phyloP scores from a whole-genome alignment of 2,797 vertebrate genomes.

The Iguana delicatissima region DNA sequence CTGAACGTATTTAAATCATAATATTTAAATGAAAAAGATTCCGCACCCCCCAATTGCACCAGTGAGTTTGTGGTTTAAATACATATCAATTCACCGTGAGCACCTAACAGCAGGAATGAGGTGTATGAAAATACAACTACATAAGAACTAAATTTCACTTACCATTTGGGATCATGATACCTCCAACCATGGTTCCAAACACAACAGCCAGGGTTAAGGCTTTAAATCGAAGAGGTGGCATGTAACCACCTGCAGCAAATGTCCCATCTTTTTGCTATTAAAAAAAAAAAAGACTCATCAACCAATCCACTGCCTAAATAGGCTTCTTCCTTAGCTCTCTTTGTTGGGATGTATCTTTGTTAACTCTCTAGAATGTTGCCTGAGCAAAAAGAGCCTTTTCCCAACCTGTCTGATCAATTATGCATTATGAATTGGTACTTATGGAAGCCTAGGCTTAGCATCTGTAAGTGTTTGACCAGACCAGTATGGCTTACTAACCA shows the following conservation, averaged over 20 bases:
- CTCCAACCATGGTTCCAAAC: slow-evolving; percentile 97
- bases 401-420: not conserved
- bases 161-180: slow-evolving; percentile 98
- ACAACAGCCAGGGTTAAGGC: slow-evolving; percentile 93
- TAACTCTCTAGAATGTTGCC: not conserved
- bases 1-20: not conserved
- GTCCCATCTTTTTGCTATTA: slow-evolving; percentile 96
- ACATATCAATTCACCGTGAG: not conserved
- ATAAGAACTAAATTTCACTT: slow-evolving; percentile 57
- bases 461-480: not conserved
- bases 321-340: not conserved
- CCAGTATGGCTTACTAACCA: not conserved
- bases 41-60: too few species aligned
- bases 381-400: not conserved
- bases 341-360: not conserved
- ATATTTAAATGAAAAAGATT: not conserved
- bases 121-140: not conserved
- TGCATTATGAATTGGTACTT: not conserved
- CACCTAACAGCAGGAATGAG: not conserved
- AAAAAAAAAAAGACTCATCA: slow-evolving; percentile 16
- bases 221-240: slow-evolving; percentile 98
- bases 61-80: not conserved
- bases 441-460: not conserved
- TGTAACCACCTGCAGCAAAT: slow-evolving; percentile 95
- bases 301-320: not conserved